Base-by-base conservation (phyloP, 2,113 vertebrate genomes). In the Ahaetulla prasina region DNA sequence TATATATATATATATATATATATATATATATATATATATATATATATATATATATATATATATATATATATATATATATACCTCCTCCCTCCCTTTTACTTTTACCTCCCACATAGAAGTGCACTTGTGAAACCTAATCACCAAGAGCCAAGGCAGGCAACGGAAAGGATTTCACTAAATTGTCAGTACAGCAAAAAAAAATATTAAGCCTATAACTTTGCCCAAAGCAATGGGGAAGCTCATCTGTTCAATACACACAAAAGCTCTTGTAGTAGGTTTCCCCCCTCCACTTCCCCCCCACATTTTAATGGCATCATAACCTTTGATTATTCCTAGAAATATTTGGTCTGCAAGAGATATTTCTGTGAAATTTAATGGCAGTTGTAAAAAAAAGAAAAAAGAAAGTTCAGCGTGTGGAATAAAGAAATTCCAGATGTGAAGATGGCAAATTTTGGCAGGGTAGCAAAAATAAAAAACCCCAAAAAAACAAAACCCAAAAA, bases 311-410 rank as follows among this genome's bases (percentile, higher is more conserved):
- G 94, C 94, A 93, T 94, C 94, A 2, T 97, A 96, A 96, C 94
- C 95, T 95, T 97, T 96, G 96, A 97, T 96, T 97, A 97, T 95
- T 95, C 95, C 96, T 96, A 97, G 96, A 96, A 96, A 97, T 97
- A 97, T 97, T 96, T 97, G 95, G 94, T 94, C 95, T 96, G 94
- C 63, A 92, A 92, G 94, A 96, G 96, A 94, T 92, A 94, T 93
- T 88, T 92, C 93, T 89, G 92, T 18, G 91, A 68, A 94, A 92
- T 94, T 97, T 97, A 96, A 96, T 95, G 53, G 1, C 39, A n/a
- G 94, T 49, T 94, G 89, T 95, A 95, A 96, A 96, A 94, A 7
- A 84, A 96, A 94, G 4, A 84, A 87, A 90, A 25, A 7, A 23
- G 52, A 14, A 53, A 53, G n/a, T 91, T 94, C 10, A 3, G 47